A percentile compares a stretch with the other conserved stretches of the same genome.
phyloP scores from a whole-genome alignment of 2,113 vertebrate species.

The Oncorhynchus gorbuscha region DNA sequence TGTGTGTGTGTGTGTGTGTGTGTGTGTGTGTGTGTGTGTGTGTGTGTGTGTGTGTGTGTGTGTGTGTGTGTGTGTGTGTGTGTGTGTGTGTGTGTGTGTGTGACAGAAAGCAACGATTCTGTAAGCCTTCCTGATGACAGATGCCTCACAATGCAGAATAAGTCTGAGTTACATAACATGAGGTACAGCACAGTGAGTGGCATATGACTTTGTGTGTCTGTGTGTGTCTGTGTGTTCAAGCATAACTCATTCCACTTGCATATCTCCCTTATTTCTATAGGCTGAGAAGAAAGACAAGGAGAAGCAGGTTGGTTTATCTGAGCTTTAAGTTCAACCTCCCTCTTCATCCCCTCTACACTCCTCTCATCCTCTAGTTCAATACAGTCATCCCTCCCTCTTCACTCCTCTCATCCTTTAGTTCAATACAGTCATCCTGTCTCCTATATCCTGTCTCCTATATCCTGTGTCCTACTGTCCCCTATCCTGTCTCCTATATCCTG shows the following conservation, averaged over 20 bases:
- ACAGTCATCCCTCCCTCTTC: not conserved
- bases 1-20: constrained; percentile 24
- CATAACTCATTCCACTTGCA: constrained; percentile 18
- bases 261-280: constrained; percentile 40
- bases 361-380: not conserved
- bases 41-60: constrained; percentile 1
- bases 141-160: not conserved
- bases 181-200: not conserved
- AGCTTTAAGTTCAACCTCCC: not conserved
- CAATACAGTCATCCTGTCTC: not conserved
- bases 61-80: not conserved
- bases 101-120: not conserved
- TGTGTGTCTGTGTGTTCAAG: not conserved
- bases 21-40: not conserved
- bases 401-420: not conserved
- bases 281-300: constrained; percentile 68
- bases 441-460: too few relatives aligned
- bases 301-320: constrained; percentile 65
- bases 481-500: too few relatives aligned
- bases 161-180: not conserved
- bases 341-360: not conserved
- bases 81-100: constrained; percentile 22
- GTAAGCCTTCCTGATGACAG: not conserved
- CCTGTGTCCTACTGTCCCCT: too few relatives aligned
- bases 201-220: not conserved